phyloP scores from a whole-genome alignment of 1,140 invertebrate species.

The Euura saliciscinereae region DNA sequence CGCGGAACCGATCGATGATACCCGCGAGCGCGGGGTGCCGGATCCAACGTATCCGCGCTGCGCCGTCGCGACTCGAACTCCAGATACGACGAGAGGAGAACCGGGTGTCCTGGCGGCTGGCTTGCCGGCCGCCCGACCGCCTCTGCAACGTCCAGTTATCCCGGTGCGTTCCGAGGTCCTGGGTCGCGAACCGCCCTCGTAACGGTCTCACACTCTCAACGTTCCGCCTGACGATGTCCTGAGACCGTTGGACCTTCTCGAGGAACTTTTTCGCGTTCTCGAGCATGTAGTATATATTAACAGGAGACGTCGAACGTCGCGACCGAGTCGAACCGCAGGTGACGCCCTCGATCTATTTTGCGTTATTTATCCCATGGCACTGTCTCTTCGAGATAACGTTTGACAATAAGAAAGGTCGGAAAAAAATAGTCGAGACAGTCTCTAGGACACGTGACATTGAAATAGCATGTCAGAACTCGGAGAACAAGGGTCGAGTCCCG shows the following conservation, averaged over 20 bases:
- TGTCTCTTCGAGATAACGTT: too few relatives aligned
- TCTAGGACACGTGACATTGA: too few relatives aligned
- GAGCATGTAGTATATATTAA: too few relatives aligned
- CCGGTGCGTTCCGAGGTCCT: neutral
- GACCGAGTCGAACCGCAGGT: too few relatives aligned
- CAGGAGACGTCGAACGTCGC: too few relatives aligned
- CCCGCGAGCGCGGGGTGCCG: neutral
- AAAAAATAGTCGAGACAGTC: too few relatives aligned
- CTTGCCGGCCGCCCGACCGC: neutral
- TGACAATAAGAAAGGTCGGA: too few relatives aligned
- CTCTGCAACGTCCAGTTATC: neutral
- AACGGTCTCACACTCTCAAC: neutral
- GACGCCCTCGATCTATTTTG: too few relatives aligned
- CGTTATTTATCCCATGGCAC: too few relatives aligned
- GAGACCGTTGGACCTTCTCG: neutral
- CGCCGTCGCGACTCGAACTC: slow-evolving; percentile 3
- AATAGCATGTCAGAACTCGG: too few relatives aligned
- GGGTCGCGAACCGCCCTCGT: neutral
- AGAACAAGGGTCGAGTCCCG: too few relatives aligned
- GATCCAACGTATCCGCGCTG: neutral
- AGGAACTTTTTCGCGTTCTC: too few relatives aligned
- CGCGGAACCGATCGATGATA: slow-evolving; percentile 1
- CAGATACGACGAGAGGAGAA: neutral
- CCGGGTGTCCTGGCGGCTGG: neutral
- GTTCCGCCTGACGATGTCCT: neutral